phyloP scores from a whole-genome alignment of 2,888 invertebrate genomes.

The Rhodophaea formosa region DNA sequence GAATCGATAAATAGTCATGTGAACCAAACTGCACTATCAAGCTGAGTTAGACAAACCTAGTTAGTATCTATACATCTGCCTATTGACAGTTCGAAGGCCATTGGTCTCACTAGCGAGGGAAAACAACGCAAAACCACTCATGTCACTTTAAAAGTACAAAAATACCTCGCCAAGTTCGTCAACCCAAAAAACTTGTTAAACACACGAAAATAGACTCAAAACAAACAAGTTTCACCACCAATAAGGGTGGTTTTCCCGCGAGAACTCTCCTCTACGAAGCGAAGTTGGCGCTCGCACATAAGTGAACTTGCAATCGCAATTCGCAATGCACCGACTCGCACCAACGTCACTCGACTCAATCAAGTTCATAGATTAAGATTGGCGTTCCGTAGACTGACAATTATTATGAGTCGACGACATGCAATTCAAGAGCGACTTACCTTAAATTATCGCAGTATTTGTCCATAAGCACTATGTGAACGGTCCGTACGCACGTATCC shows the following conservation, averaged over 20 bases:
- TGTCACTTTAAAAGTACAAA: slow-evolving; percentile 47
- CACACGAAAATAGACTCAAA: slow-evolving; percentile 44
- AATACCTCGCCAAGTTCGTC: slow-evolving; percentile 61
- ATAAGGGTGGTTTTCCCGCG: slow-evolving; percentile 42
- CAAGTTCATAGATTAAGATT: slow-evolving; percentile 80
- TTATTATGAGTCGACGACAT: slow-evolving; percentile 30
- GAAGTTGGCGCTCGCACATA: slow-evolving; percentile 52
- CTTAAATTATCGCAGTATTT: slow-evolving; percentile 53
- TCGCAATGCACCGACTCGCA: slow-evolving; percentile 63
- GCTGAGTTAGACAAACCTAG: slow-evolving; percentile 35
- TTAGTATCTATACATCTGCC: slow-evolving; percentile 31
- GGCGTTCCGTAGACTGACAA: slow-evolving; percentile 56
- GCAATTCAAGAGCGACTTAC: slow-evolving; percentile 45
- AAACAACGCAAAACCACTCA: slow-evolving; percentile 46
- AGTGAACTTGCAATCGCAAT: slow-evolving; percentile 59
- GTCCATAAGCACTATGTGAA: slow-evolving; percentile 57
- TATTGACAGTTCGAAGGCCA: slow-evolving; percentile 58
- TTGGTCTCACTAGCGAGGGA: slow-evolving; percentile 41
- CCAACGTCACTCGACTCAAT: slow-evolving; percentile 64
- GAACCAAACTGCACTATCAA: slow-evolving; percentile 27
- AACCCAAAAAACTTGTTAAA: slow-evolving; percentile 52
- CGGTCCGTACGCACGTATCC: slow-evolving; percentile 36
- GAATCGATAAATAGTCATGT: slow-evolving; percentile 15
- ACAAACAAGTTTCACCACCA: slow-evolving; percentile 28
- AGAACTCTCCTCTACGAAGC: slow-evolving; percentile 24